A percentile compares a stretch with the other conserved stretches of the same genome.
phyloP scores from a whole-genome alignment of 2,113 vertebrate species.

The Neofelis nebulosa region DNA sequence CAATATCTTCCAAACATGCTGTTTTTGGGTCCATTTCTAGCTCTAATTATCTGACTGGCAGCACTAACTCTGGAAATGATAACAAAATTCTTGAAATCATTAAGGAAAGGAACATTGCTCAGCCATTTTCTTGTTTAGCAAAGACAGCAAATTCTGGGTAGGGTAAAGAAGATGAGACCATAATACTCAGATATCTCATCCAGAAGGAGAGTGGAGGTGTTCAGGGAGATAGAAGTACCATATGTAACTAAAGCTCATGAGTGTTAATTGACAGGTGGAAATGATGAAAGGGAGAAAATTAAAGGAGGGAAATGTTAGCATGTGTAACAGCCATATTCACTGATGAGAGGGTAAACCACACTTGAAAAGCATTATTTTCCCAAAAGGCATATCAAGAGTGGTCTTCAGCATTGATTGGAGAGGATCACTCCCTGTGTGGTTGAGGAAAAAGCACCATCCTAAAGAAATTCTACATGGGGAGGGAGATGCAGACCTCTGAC shows the following conservation, averaged over 20 bases:
- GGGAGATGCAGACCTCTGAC: too few species aligned
- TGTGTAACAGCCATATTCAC: background rate
- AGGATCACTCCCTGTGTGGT: background rate
- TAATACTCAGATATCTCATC: background rate
- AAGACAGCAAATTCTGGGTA: background rate
- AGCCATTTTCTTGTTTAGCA: conserved; percentile 49
- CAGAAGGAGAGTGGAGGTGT: background rate
- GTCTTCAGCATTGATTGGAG: background rate
- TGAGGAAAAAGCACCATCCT: background rate
- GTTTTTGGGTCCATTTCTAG: conserved; percentile 42
- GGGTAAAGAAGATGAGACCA: background rate
- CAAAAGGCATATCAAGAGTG: background rate
- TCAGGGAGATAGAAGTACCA: background rate
- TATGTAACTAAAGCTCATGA: background rate
- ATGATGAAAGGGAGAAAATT: background rate
- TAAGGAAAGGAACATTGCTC: conserved; percentile 40
- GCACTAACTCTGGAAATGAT: conserved; percentile 22
- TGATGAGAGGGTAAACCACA: background rate
- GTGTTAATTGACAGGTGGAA: background rate
- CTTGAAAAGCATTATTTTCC: background rate
- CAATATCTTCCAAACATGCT: conserved; percentile 63
- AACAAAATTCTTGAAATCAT: background rate
- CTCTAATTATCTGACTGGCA: conserved; percentile 16
- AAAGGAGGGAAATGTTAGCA: background rate
- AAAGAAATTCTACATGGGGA: background rate